phyloP scores from a whole-genome alignment of 2,888 invertebrate genomes.

The Tholera decimalis region DNA sequence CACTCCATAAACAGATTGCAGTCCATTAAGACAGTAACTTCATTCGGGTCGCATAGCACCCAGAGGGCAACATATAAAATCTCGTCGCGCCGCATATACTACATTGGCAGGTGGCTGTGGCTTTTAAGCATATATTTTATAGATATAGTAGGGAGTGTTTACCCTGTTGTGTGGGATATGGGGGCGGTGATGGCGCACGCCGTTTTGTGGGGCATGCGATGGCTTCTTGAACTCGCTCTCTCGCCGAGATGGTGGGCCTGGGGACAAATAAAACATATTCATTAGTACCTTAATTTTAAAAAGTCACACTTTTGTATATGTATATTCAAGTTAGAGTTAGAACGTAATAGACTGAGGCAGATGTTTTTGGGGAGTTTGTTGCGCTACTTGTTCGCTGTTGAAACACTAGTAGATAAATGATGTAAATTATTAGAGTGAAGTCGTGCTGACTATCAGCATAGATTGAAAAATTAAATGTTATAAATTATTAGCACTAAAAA shows the following conservation, averaged over 20 bases:
- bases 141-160: constrained; percentile 49
- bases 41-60: constrained; percentile 41
- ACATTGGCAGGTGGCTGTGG: constrained; percentile 44
- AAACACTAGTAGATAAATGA: too few species aligned
- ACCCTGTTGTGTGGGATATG: constrained; percentile 85
- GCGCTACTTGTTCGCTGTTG: too few species aligned
- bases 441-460: too few species aligned
- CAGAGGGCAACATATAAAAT: constrained; percentile 33
- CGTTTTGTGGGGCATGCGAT: constrained; percentile 89
- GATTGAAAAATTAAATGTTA: too few species aligned
- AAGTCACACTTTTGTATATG: too few species aligned
- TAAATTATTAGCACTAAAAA: not conserved
- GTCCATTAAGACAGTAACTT: constrained; percentile 35
- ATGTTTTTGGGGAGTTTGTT: too few species aligned
- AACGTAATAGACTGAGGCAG: too few species aligned
- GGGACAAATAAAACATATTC: constrained; percentile 68
- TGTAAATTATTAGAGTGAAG: too few species aligned
- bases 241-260: constrained; percentile 89
- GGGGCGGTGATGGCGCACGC: constrained; percentile 84
- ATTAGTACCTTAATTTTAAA: constrained; percentile 29
- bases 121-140: constrained; percentile 33
- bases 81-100: constrained; percentile 41
- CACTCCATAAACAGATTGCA: constrained; percentile 24
- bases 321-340: too few species aligned
- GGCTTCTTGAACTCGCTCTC: constrained; percentile 93